Evolutionary conservation across 2,888 invertebrate genomes (phyloP).

Genomic region (Coenonympha arcania): DNA sequence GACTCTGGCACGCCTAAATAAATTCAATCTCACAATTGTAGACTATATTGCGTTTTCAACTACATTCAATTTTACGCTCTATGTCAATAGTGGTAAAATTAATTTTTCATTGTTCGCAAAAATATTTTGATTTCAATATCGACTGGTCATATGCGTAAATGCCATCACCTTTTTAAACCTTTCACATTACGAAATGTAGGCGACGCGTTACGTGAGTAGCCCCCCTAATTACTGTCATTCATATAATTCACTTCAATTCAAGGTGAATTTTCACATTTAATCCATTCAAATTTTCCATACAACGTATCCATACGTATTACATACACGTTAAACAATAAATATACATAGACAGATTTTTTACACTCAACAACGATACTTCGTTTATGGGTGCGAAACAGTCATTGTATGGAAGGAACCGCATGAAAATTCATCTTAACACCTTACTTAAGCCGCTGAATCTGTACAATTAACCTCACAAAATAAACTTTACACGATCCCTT

Average conservation of each 20-base stretch:
- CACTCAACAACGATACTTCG: too few species aligned
- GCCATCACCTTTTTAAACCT: too few species aligned
- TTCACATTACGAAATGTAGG: too few species aligned
- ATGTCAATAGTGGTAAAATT: too few species aligned
- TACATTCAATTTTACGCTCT: constrained; percentile 32
- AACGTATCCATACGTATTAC: not conserved
- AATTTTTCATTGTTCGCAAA: too few species aligned
- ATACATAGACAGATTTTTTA: not conserved
- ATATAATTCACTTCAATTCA: not conserved
- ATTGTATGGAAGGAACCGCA: too few species aligned
- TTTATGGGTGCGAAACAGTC: constrained; percentile 37
- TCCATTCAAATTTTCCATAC: not conserved
- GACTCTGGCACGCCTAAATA: too few species aligned
- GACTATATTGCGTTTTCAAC: constrained; percentile 37
- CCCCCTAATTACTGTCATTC: not conserved
- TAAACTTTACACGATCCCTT: constrained; percentile 17
- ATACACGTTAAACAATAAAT: not conserved
- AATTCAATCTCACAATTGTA: too few species aligned
- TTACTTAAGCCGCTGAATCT: constrained; percentile 37
- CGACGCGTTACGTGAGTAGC: too few species aligned
- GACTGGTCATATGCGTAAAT: too few species aligned
- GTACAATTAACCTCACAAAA: constrained; percentile 45
- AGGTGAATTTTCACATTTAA: not conserved
- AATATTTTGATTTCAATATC: too few species aligned
- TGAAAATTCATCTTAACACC: constrained; percentile 6